A percentile compares a stretch with the other conserved stretches of the same genome.
These are phyloP conservation scores for Etheostoma nigrum DNA, from an alignment of 2,797 vertebrate species.

Conservation along the genomic window DNA sequence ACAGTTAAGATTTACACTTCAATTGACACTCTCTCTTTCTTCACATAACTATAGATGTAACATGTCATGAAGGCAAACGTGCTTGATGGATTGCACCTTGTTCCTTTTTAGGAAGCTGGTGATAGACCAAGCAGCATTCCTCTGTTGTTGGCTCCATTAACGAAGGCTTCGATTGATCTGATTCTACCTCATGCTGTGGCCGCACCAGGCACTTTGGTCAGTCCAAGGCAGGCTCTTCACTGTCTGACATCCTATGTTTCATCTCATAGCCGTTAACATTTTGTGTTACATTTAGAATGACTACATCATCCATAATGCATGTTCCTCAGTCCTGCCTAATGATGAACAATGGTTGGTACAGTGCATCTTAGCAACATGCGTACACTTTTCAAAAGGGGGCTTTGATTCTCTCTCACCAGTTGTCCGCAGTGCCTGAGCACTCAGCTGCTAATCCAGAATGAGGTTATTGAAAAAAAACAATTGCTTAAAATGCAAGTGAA, in stretches of 20 bases:
- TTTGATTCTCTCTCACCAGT: slow-evolving; percentile 44
- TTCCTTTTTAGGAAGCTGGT: slow-evolving; percentile 53
- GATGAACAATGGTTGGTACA: slow-evolving; percentile 52
- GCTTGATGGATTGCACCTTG: slow-evolving; percentile 50
- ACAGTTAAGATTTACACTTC: slow-evolving; percentile 41
- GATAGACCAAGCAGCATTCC: slow-evolving; percentile 46
- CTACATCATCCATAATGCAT: slow-evolving; percentile 74
- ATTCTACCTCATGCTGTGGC: slow-evolving; percentile 62
- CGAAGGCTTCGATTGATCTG: slow-evolving; percentile 69
- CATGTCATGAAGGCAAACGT: slow-evolving; percentile 31
- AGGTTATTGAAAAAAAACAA: slow-evolving; percentile 67
- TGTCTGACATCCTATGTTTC: slow-evolving; percentile 62
- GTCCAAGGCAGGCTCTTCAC: slow-evolving; percentile 44
- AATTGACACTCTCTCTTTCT: slow-evolving; percentile 19
- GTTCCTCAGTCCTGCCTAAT: slow-evolving; percentile 38
- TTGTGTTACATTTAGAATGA: slow-evolving; percentile 47
- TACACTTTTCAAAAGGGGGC: slow-evolving; percentile 25
- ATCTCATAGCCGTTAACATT: slow-evolving; percentile 64
- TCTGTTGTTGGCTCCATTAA: slow-evolving; percentile 64
- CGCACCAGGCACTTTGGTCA: slow-evolving; percentile 78
- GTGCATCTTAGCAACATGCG: slow-evolving; percentile 31
- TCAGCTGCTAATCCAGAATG: slow-evolving; percentile 51
- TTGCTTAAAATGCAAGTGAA: slow-evolving; percentile 68
- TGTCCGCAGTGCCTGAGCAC: slow-evolving; percentile 15
- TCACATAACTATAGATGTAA: slow-evolving; percentile 43